Evolutionary conservation across 2,888 invertebrate species (phyloP), one percentile per base, ranked within the genome.

Genomic region (Pterostichus niger): DNA sequence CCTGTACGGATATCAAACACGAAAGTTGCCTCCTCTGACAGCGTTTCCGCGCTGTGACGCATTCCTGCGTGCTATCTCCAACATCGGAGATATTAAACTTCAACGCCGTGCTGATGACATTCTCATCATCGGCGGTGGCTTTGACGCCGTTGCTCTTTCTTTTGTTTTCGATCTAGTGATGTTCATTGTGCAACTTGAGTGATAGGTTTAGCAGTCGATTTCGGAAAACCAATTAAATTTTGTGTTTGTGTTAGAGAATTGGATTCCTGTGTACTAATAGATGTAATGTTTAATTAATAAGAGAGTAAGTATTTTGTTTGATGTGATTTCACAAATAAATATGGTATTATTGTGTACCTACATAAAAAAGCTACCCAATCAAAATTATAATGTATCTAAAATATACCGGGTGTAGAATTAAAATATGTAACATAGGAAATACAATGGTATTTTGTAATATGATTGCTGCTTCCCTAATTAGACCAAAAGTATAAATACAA

Each of bases 101-200:
- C 59, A 6, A 59, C 49, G 49, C 59, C 59, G 24, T 59, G 59
- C 31, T 59, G 13, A 59, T 59, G 59, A 59, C 59, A 59, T 59
- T 59, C 59, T 59, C 59, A 59, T 59, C 59, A 59, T 59, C 59
- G 17, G 13, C 59, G 59, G 59, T 54, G 59, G 17, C 59, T 59
- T 49, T 59, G 59, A 59, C 59, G 59, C 31, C 59, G 15, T 59
- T 59, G 59, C 59, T 17, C 17, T 59, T 59, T 59, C 59, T 59
- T 59, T 59, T 59, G 59, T 59, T 59, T 59, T 59, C 13, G 59
- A 13, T 59, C 59, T 24, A 4, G 24, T 31, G 59, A 59, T 59
- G 31, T 59, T 59, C 59, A 59, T 59, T 59, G 59, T 59, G 59
- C 49, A 49, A 49, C 49, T 49, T 49, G 49, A 49, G 49, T 49